phyloP scores from a whole-genome alignment of 2,113 vertebrate genomes.

The Phasianus colchicus region DNA sequence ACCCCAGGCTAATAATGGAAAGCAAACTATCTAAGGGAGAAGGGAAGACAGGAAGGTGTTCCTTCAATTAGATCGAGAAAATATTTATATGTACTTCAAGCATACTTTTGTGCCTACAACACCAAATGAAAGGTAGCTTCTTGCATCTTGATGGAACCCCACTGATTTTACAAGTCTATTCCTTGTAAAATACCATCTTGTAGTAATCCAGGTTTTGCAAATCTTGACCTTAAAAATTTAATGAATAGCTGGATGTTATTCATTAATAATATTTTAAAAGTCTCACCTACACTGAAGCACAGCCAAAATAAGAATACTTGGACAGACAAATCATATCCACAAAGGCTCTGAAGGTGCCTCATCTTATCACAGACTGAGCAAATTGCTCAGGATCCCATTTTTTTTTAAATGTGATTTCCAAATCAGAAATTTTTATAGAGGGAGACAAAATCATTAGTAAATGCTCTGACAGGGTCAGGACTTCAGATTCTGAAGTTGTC shows the following conservation, averaged over 20 bases:
- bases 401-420: not conserved
- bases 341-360: not conserved
- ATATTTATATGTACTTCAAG: not conserved
- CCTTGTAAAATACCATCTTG: not conserved
- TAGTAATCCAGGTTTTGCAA: not conserved
- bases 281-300: not conserved
- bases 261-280: not conserved
- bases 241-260: not conserved
- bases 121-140: not conserved
- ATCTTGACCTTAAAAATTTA: not conserved
- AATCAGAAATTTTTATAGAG: not conserved
- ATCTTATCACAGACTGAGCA: not conserved
- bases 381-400: rapidly evolving
- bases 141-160: not conserved
- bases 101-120: not conserved
- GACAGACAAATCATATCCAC: not conserved
- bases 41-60: not conserved
- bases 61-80: not conserved
- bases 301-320: not conserved
- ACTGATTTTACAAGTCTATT: not conserved
- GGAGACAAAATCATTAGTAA: not conserved
- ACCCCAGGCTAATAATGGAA: not conserved
- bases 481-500: not conserved
- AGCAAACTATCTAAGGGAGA: not conserved
- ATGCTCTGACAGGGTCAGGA: not conserved